Base-by-base conservation (phyloP, 2,113 vertebrate genomes). In the Cyanocitta stelleri region DNA sequence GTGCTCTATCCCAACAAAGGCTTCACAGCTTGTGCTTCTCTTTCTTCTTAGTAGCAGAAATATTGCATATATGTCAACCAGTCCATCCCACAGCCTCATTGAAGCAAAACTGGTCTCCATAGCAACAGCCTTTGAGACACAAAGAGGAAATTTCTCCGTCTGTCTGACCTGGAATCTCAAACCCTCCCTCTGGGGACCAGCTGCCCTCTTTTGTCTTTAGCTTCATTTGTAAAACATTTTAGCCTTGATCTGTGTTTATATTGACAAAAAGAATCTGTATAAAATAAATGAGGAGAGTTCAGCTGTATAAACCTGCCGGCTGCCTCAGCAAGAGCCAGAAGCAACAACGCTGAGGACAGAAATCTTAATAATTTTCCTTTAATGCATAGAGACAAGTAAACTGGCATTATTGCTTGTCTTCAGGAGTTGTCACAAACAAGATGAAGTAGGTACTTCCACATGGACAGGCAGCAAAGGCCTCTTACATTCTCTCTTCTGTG, bases 231-330 rank as follows among this genome's bases (percentile, higher is more conserved):
- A 84, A 93, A 92, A 87, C 20, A 49, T 87, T 91, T 86, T 81
- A 58, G 64, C 73, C 92, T 94, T 90, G 48, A 61, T 91, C 78
- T 94, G 37, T 90, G 79, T 90, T 97, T 93, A 86, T 78, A 69
- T 51, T 88, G 79, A 93, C 68, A 67, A 77, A 92, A 92, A 67
- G 26, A 93, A 74, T 44, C 76, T 79, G 62, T 74, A 88, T 75
- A 80, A 90, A 95, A 83, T 62, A 58, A 90, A 93, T 52, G 51
- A 84, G 63, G 37, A 61, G 80, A 80, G 49, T 78, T 95, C 74
- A 94, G 67, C 74, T 92, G 82, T 61, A 71, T 76, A 92, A 95
- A 95, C 61, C 87, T 86, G 44, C n/a, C 3, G 8, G 32, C 72
- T 90, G 82, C 11, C 35, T 78, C 72, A 75, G 29, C 66, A 85